Evolutionary conservation across 1,140 invertebrate species (phyloP), one percentile per base, ranked within the genome.

Genomic region (Goniozus legneri): DNA sequence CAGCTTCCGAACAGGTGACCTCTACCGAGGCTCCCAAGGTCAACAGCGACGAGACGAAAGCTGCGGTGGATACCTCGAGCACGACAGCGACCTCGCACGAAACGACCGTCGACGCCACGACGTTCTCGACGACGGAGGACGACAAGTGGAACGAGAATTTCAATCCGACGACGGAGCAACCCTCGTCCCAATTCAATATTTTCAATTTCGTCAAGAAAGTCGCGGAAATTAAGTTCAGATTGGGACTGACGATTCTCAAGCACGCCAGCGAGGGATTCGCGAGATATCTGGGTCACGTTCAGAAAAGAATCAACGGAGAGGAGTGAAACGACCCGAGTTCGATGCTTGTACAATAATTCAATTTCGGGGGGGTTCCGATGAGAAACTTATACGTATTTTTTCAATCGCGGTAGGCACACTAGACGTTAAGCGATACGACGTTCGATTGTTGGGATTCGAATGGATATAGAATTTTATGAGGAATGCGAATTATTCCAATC

Each of bases 241-340:
- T 80, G 7, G 78, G 77, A 1, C 44, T 80, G n/a, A 73, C 71
- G 6, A 51, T 80, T 13, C 48, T 80, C 2, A 76, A 71, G 51
- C 73, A 73, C 32, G 78, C 79, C 0, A 75, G 77, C 32, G 75
- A 78, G 42, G 72, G 74, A 3, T 75, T 80, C 42, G 69, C 77
- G 1, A 70, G 67, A 45, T 80, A 80, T 50, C 52, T 80, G 3
- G 74, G 72, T 24, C 61, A 71, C 41, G 66, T 80, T 24, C 76
- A 79, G 50, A 77, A 74, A 49, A 68, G 69, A 50, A 71, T 79
- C 56, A 76, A 79, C 50, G 68, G 68, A 8, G 71, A 70, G 38
- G 61, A 71, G 37, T 73, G 38, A 58, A 33, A 13, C 24, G 24
- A 27, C 12, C 12, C 24, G 24, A 27, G 12, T 27, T 6, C 6